Percentiles rank a stretch among this genome's conserved stretches.
Conservation (phyloP, 1,140 invertebrate species). For the Drosophila ficusphila region DNA sequence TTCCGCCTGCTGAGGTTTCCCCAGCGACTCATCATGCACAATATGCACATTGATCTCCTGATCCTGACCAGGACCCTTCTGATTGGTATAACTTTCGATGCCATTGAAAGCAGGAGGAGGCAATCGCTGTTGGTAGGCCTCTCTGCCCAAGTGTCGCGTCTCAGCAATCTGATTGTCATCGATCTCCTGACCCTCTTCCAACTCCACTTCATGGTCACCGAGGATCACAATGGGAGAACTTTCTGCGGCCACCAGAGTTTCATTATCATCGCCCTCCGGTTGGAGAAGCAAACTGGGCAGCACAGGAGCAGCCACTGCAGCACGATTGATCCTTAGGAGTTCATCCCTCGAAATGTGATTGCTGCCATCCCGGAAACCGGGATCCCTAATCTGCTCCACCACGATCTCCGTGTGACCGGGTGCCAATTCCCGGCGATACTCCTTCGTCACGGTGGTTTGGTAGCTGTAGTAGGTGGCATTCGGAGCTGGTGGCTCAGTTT, state of each 20-base stretch:
- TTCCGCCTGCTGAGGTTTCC: conserved; percentile 21
- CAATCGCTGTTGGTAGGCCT: conserved; percentile 49
- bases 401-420: conserved; percentile 77
- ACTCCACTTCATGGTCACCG: conserved; percentile 59
- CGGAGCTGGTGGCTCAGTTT: neutral
- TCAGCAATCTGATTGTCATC: conserved; percentile 79
- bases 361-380: conserved; percentile 54
- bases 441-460: conserved; percentile 68
- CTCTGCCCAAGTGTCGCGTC: conserved; percentile 49
- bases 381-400: conserved; percentile 62
- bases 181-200: conserved; percentile 56
- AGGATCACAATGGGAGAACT: conserved; percentile 75
- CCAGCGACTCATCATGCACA: conserved; percentile 44
- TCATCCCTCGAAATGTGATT: conserved; percentile 72
- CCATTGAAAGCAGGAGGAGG: conserved; percentile 21
- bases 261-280: conserved; percentile 53
- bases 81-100: conserved; percentile 56
- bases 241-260: conserved; percentile 61
- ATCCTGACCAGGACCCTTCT: conserved; percentile 54
- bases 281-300: conserved; percentile 70
- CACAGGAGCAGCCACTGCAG: conserved; percentile 67
- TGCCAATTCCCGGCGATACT: conserved; percentile 63
- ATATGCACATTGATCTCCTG: conserved; percentile 75
- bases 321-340: conserved; percentile 71
- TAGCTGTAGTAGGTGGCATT: conserved; percentile 68